Conservation (phyloP, 2,113 vertebrate species). For the Pangasianodon gigas region DNA sequence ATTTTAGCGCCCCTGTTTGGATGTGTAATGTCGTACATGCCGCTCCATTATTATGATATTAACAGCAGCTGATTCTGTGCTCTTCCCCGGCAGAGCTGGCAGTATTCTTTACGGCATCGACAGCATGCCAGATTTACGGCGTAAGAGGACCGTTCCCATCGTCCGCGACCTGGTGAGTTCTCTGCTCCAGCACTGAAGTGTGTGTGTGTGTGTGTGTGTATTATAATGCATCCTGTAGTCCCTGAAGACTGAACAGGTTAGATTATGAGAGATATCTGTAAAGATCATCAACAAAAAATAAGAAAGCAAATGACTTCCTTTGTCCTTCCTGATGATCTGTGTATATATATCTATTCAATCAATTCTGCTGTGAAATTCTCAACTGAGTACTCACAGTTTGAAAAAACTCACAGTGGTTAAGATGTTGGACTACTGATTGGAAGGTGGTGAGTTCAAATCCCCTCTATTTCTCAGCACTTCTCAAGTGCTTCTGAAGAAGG, state of each 20-base stretch:
- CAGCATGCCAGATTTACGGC: conserved; percentile 97
- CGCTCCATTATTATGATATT: conserved; percentile 78
- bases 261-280: not conserved
- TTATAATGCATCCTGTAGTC: not conserved
- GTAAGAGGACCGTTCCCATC: conserved; percentile 93
- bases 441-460: too few species aligned
- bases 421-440: too few species aligned
- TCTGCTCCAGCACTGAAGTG: conserved; percentile 73
- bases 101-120: conserved; percentile 95
- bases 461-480: too few species aligned
- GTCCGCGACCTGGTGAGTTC: conserved; percentile 95
- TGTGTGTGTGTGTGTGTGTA: conserved; percentile 68
- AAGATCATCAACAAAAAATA: not conserved
- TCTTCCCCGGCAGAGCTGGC: conserved; percentile 80
- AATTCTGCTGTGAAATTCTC: not conserved
- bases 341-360: not conserved
- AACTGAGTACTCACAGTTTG: not conserved
- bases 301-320: not conserved
- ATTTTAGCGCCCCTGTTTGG: conserved; percentile 63
- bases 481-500: too few species aligned
- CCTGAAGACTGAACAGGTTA: not conserved
- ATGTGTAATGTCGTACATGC: conserved; percentile 66
- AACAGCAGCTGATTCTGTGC: conserved; percentile 75
- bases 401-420: too few species aligned
- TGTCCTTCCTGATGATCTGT: not conserved